phyloP scores from a whole-genome alignment of 2,888 invertebrate species.

The Orthonevra nobilis region DNA sequence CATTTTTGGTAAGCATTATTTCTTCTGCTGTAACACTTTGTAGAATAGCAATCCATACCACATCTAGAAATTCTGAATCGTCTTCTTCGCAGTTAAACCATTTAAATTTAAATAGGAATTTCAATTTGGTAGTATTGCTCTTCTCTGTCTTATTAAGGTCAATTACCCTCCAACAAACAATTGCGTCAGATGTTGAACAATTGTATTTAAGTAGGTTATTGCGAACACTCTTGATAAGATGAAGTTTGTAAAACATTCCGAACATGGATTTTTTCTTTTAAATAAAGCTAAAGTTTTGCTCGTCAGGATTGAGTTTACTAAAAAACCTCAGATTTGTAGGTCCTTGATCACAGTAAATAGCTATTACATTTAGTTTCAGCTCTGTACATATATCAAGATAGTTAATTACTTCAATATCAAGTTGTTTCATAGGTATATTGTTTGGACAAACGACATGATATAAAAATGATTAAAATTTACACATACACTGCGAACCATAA shows the following conservation, averaged over 20 bases:
- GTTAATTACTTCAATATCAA: constrained; percentile 1
- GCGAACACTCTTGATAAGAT: background rate
- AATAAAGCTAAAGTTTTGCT: background rate
- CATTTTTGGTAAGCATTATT: no score
- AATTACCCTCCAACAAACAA: background rate
- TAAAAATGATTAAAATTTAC: no score
- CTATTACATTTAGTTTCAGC: background rate
- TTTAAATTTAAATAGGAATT: no score
- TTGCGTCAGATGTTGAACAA: background rate
- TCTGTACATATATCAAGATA: background rate
- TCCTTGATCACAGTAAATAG: constrained; percentile 7
- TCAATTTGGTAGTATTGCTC: background rate
- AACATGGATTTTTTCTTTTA: background rate
- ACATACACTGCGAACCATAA: no score
- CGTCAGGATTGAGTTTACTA: background rate
- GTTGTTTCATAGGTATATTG: no score
- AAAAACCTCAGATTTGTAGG: background rate
- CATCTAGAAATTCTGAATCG: no score
- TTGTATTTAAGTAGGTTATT: background rate
- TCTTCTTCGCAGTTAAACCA: no score
- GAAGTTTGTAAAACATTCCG: background rate
- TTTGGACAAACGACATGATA: no score
- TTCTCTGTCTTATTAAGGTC: background rate
- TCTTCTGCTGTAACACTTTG: no score
- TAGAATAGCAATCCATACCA: no score